These are phyloP conservation scores for Sus cebifrons DNA, from an alignment of 2,797 vertebrate genomes.

Conservation along the genomic window DNA sequence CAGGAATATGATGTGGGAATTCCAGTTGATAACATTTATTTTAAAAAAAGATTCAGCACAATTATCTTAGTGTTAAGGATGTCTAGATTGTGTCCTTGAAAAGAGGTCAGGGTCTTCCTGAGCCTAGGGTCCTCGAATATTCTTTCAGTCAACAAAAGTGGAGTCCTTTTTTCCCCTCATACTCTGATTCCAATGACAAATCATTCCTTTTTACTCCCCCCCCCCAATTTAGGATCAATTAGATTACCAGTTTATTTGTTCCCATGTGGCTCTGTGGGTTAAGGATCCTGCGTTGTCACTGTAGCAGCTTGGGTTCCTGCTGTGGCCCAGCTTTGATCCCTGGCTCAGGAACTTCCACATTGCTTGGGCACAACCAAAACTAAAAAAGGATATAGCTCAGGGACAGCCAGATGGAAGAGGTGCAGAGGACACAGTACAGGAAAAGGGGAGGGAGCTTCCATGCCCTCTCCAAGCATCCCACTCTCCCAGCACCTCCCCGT, in stretches of 20 bases:
- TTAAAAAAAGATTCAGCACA: constrained; percentile 55
- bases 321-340: too few relatives aligned
- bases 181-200: neutral
- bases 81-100: constrained; percentile 85
- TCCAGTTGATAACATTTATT: constrained; percentile 40
- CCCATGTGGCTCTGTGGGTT: too few relatives aligned
- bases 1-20: constrained; percentile 44
- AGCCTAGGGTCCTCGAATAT: constrained; percentile 95
- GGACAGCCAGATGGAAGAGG: neutral
- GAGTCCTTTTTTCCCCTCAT: constrained; percentile 91
- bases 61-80: constrained; percentile 83
- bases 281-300: too few relatives aligned
- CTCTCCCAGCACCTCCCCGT: neutral
- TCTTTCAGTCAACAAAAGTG: constrained; percentile 94
- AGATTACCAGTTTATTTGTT: neutral
- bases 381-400: neutral
- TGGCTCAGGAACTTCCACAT: too few relatives aligned
- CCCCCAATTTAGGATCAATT: neutral
- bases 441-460: neutral
- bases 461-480: too few relatives aligned
- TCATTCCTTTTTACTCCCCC: neutral
- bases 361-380: too few relatives aligned
- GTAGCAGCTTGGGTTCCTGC: too few relatives aligned
- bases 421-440: too few relatives aligned
- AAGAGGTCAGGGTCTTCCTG: constrained; percentile 94